phyloP scores from a whole-genome alignment of 2,888 invertebrate species.

The Diaperis boleti region DNA sequence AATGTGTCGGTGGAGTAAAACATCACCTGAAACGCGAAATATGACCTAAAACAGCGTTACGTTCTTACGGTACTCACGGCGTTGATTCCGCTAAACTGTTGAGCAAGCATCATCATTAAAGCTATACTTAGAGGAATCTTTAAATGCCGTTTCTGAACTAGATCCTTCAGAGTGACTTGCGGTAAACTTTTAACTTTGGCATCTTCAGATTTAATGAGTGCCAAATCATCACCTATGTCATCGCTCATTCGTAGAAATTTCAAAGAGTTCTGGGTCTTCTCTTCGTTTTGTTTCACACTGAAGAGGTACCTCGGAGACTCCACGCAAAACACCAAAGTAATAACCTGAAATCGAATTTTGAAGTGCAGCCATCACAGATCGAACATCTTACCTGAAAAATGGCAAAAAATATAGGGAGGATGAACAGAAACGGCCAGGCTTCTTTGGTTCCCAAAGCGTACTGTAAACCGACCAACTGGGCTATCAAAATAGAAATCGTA shows the following conservation, averaged over 20 bases:
- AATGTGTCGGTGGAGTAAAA: constrained; percentile 23
- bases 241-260: constrained; percentile 82
- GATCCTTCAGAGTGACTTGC: constrained; percentile 78
- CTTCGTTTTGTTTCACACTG: constrained; percentile 76
- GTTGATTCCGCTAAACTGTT: constrained; percentile 92
- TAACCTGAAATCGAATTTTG: constrained; percentile 61
- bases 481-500: constrained; percentile 85
- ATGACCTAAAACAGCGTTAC: not conserved
- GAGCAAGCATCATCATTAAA: constrained; percentile 85
- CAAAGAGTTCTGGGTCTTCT: constrained; percentile 80
- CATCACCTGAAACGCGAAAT: constrained; percentile 10
- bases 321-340: constrained; percentile 81
- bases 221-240: constrained; percentile 87
- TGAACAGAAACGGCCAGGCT: constrained; percentile 83
- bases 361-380: not conserved
- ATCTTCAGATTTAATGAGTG: constrained; percentile 77
- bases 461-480: constrained; percentile 81
- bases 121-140: constrained; percentile 85
- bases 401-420: constrained; percentile 79
- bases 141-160: constrained; percentile 77
- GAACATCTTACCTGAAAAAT: constrained; percentile 66
- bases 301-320: constrained; percentile 87
- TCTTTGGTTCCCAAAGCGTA: constrained; percentile 77
- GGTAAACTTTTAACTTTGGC: constrained; percentile 71
- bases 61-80: constrained; percentile 74